These are phyloP conservation scores for Xanthostigma xanthostigma DNA, from an alignment of 2,888 invertebrate species.

Conservation along the genomic window DNA sequence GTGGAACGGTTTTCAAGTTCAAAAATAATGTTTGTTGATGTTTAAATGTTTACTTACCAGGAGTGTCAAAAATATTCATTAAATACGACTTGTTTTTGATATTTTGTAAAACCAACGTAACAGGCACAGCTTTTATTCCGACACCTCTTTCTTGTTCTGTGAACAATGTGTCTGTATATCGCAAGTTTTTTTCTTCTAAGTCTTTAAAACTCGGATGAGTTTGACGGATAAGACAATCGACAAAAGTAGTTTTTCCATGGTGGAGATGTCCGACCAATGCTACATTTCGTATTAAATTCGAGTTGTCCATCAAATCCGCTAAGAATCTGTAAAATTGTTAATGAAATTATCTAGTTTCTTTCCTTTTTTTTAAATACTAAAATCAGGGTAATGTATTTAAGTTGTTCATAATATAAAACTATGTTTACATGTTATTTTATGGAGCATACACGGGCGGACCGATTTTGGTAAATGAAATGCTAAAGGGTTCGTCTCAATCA, in stretches of 20 bases:
- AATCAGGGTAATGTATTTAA: no score
- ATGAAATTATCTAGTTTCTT: neutral
- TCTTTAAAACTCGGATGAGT: conserved; percentile 88
- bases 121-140: conserved; percentile 91
- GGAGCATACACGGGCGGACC: no score
- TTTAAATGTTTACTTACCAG: conserved; percentile 31
- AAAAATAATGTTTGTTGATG: no score
- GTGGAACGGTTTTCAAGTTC: no score
- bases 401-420: no score
- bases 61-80: conserved; percentile 94
- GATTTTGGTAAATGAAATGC: no score
- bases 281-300: conserved; percentile 87
- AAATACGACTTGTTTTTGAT: conserved; percentile 92
- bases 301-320: conserved; percentile 96
- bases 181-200: conserved; percentile 59
- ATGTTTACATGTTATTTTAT: no score
- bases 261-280: conserved; percentile 93
- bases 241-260: conserved; percentile 97
- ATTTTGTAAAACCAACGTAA: conserved; percentile 85
- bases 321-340: conserved; percentile 43
- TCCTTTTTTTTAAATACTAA: no score
- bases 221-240: conserved; percentile 91
- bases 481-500: no score
- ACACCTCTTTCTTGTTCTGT: conserved; percentile 96
- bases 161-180: conserved; percentile 92